A percentile compares a stretch with the other conserved stretches of the same genome.
Evolutionary conservation across 2,888 invertebrate species (phyloP).

Genomic region (Bellardia bayeri): DNA sequence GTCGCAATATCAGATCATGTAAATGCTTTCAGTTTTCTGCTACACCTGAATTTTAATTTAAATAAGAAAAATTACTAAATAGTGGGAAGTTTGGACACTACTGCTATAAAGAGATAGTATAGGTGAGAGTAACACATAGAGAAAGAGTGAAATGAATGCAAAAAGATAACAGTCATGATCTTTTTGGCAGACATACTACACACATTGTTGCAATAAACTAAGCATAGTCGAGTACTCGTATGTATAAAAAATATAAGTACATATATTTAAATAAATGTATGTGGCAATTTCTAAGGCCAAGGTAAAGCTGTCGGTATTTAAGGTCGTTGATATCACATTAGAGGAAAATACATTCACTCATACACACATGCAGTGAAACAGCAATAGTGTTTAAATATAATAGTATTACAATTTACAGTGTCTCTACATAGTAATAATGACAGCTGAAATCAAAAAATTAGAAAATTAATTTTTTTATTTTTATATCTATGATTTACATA

Average conservation of each 20-base stretch:
- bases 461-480: conserved; percentile 15
- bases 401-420: background rate
- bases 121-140: background rate
- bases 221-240: background rate
- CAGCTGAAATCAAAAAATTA: background rate
- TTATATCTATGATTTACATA: conserved; percentile 24
- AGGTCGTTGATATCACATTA: conserved; percentile 78
- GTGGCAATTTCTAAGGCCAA: conserved; percentile 80
- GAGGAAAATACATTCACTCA: conserved; percentile 71
- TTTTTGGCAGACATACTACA: conserved; percentile 45
- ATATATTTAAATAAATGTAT: conserved; percentile 43
- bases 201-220: background rate
- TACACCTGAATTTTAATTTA: no score
- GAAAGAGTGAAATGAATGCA: conserved; percentile 29
- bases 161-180: conserved; percentile 35
- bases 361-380: background rate
- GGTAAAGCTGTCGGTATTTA: conserved; percentile 78
- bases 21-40: no score
- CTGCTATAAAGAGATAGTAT: background rate
- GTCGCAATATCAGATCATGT: no score
- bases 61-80: no score
- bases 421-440: conserved; percentile 2
- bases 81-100: conserved; percentile 1
- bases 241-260: conserved; percentile 31
- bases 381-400: background rate